Evolutionary conservation across 2,888 invertebrate species (phyloP).

Genomic region (Apamea monoglypha): DNA sequence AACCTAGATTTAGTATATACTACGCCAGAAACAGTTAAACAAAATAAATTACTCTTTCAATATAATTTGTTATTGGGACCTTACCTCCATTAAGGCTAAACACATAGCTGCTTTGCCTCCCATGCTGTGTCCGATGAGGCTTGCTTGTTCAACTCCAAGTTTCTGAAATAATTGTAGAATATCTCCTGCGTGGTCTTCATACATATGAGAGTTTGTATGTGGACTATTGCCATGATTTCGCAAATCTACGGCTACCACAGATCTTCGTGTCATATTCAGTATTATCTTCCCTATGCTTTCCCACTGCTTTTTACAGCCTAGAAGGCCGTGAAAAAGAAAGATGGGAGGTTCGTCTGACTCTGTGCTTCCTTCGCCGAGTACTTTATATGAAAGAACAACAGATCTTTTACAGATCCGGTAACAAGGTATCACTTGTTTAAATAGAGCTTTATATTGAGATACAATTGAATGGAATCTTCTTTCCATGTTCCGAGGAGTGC

Average conservation of each 20-base stretch:
- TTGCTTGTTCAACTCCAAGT: conserved; percentile 90
- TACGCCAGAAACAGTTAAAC: no score
- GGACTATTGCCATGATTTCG: conserved; percentile 98
- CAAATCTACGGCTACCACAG: conserved; percentile 95
- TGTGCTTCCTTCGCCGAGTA: conserved; percentile 73
- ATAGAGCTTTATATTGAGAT: conserved; percentile 22
- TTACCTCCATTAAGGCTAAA: conserved; percentile 93
- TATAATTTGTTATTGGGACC: conserved; percentile 3
- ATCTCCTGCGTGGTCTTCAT: conserved; percentile 94
- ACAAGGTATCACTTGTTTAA: conserved; percentile 37
- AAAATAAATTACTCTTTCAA: neutral
- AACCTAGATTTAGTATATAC: neutral
- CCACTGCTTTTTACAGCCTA: conserved; percentile 97
- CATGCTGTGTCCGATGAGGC: conserved; percentile 97
- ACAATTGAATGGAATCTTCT: conserved; percentile 37
- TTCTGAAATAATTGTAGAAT: conserved; percentile 91
- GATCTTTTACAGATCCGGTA: conserved; percentile 62
- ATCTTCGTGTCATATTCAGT: conserved; percentile 92
- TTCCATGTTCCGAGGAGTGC: conserved; percentile 36
- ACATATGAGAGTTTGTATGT: conserved; percentile 93
- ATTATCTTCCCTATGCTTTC: conserved; percentile 94
- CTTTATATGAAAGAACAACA: conserved; percentile 80
- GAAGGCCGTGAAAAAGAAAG: conserved; percentile 94
- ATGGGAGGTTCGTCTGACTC: conserved; percentile 76
- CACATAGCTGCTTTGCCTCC: conserved; percentile 97